These are phyloP conservation scores for Caerostris extrusa DNA, from an alignment of 1,140 invertebrate species.

Conservation along the genomic window DNA sequence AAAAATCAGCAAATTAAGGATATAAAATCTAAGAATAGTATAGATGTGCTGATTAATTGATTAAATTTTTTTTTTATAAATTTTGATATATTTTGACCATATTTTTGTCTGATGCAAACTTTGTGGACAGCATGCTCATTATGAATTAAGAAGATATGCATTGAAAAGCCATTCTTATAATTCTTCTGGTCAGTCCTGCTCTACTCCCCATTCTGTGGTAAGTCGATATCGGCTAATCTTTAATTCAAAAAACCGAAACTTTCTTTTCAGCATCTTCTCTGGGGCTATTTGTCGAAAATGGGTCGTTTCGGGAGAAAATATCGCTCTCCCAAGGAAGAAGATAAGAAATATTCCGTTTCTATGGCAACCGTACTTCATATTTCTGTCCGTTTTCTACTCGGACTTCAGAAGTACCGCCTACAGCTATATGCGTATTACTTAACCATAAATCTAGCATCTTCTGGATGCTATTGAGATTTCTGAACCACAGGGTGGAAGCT, in stretches of 20 bases:
- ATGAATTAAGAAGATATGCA: no score
- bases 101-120: no score
- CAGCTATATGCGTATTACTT: conserved; percentile 61
- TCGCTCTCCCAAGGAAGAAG: conserved; percentile 32
- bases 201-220: background rate
- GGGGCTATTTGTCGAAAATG: conserved; percentile 67
- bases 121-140: no score
- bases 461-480: conserved; percentile 44
- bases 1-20: no score
- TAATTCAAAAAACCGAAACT: conserved; percentile 30
- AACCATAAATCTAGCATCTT: conserved; percentile 58
- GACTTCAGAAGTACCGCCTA: conserved; percentile 54
- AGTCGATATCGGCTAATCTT: background rate
- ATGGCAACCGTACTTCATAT: conserved; percentile 62
- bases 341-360: conserved; percentile 46
- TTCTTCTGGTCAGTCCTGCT: no score
- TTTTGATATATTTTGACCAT: no score
- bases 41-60: no score
- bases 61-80: no score
- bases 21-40: no score
- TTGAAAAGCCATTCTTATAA: no score
- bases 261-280: conserved; percentile 60
- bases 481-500: background rate
- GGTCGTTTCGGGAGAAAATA: conserved; percentile 59
- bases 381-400: conserved; percentile 60